Conservation (phyloP, 2,797 vertebrate species). For the Amblyraja radiata region DNA sequence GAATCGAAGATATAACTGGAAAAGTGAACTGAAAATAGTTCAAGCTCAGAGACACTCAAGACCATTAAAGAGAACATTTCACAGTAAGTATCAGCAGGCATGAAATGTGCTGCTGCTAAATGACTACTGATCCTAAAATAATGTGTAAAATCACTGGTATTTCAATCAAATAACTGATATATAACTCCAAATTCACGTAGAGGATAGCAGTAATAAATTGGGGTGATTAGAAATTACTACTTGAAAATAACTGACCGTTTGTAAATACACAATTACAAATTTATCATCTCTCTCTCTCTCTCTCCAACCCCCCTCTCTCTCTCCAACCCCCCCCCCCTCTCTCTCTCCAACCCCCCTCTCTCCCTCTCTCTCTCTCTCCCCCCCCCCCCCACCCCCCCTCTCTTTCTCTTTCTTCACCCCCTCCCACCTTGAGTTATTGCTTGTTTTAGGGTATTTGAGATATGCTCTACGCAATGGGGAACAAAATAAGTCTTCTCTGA, state of each 20-base stretch:
- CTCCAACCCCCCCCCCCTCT: too few relatives aligned
- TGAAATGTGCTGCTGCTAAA: not conserved
- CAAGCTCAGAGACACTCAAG: not conserved
- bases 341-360: too few relatives aligned
- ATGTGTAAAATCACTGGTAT: not conserved
- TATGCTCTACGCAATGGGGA: too few relatives aligned
- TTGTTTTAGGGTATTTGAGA: too few relatives aligned
- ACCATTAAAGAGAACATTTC: not conserved
- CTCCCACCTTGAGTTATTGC: too few relatives aligned
- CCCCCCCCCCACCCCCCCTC: too few relatives aligned
- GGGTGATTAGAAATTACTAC: not conserved
- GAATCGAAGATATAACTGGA: not conserved
- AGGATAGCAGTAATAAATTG: constrained; percentile 10
- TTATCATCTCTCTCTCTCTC: too few relatives aligned
- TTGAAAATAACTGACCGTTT: constrained; percentile 20
- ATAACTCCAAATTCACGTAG: not conserved
- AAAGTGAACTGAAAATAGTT: not conserved
- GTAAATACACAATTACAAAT: not conserved
- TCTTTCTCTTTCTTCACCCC: too few relatives aligned
- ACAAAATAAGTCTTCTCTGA: too few relatives aligned
- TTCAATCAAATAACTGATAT: not conserved
- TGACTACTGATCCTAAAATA: not conserved
- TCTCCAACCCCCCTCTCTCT: too few relatives aligned
- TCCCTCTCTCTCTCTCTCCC: too few relatives aligned
- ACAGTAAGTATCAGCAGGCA: not conserved